Evolutionary conservation across 37 sponge, comb jelly and placozoan species (phyloP).

Genomic region (Axinella damicornis): DNA sequence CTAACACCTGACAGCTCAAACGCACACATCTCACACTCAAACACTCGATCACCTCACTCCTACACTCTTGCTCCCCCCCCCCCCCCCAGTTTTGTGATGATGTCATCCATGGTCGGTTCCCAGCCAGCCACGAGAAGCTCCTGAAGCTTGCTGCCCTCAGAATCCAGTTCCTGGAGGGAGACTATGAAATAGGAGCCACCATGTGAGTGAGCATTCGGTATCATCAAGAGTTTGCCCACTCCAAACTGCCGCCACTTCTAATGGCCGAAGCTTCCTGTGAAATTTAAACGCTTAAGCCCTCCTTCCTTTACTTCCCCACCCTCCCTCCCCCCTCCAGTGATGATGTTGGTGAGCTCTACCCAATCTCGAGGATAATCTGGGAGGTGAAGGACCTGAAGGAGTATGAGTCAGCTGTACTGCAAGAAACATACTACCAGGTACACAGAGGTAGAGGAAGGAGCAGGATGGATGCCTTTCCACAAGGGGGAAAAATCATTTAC

Average conservation of each 20-base stretch:
- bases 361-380: conserved; percentile 48
- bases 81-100: conserved; percentile 77
- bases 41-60: too few species aligned
- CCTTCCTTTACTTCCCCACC: too few species aligned
- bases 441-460: too few species aligned
- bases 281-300: too few species aligned
- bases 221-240: too few species aligned
- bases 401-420: conserved; percentile 37
- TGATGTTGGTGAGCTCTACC: conserved; percentile 76
- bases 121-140: conserved; percentile 60
- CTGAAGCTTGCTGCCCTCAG: conserved; percentile 86
- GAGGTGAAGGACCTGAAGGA: conserved; percentile 70
- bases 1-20: too few species aligned
- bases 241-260: too few species aligned
- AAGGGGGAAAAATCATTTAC: too few species aligned
- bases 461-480: too few species aligned
- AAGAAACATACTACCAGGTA: conserved; percentile 68
- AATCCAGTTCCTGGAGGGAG: conserved; percentile 85
- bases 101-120: conserved; percentile 74
- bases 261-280: too few species aligned
- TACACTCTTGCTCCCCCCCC: neutral
- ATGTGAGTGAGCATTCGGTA: conserved; percentile 49
- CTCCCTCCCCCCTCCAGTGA: conserved; percentile 19
- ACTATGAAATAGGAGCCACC: conserved; percentile 62
- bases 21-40: too few species aligned